These are phyloP conservation scores for Kryptolebias marmoratus DNA, from an alignment of 2,113 vertebrate genomes.

Conservation along the genomic window DNA sequence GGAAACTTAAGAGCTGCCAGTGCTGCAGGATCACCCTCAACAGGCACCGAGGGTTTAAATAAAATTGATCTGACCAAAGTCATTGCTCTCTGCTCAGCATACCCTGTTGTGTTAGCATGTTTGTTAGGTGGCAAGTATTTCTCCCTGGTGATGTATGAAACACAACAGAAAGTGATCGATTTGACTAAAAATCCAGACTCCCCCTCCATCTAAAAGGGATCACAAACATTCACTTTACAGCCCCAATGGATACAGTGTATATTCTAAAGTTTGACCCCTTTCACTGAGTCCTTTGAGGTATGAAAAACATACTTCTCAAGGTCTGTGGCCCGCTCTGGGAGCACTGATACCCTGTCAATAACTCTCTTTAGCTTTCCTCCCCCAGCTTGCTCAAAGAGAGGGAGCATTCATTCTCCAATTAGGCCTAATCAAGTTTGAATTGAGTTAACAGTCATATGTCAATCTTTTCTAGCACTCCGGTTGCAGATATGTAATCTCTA, in stretches of 20 bases:
- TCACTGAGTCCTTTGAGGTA: conserved; percentile 41
- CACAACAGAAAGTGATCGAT: conserved; percentile 36
- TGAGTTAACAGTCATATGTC: conserved; percentile 78
- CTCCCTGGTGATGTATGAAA: conserved; percentile 10
- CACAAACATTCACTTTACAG: conserved; percentile 41
- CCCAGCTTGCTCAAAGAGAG: conserved; percentile 56
- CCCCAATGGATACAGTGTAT: conserved; percentile 38
- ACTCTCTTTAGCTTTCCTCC: conserved; percentile 28
- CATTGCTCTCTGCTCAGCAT: conserved; percentile 35
- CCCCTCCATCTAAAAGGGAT: conserved; percentile 24
- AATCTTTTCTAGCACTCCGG: conserved; percentile 74
- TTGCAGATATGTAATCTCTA: conserved; percentile 81
- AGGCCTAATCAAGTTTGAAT: conserved; percentile 82
- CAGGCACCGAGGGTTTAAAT: conserved; percentile 48
- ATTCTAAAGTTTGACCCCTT: conserved; percentile 41
- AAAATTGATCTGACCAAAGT: conserved; percentile 61
- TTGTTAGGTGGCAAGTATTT: conserved; percentile 7
- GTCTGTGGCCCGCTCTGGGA: conserved; percentile 41
- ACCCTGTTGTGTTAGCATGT: conserved; percentile 23
- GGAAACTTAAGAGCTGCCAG: conserved; percentile 57
- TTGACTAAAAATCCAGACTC: conserved; percentile 46
- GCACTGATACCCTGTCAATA: conserved; percentile 59
- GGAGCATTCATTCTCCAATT: conserved; percentile 80
- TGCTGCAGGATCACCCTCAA: conserved; percentile 69
- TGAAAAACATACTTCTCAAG: conserved; percentile 38